Evolutionary conservation across 1,140 invertebrate genomes (phyloP).

Genomic region (Spodoptera frugiperda): DNA sequence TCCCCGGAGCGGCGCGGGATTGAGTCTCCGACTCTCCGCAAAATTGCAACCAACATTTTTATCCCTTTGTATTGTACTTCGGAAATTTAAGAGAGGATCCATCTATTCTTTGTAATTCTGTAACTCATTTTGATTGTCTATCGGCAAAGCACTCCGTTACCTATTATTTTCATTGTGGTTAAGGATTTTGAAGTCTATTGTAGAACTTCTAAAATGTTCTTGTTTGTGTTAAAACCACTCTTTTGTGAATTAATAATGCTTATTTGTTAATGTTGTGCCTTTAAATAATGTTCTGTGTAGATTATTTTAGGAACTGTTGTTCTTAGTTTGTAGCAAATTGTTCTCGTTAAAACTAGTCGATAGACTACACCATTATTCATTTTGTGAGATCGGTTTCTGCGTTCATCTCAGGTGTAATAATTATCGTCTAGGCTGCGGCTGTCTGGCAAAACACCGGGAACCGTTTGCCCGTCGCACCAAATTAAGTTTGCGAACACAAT

Average conservation of each 20-base stretch:
- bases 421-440: slow-evolving; percentile 43
- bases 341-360: background rate
- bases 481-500: slow-evolving; percentile 66
- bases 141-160: slow-evolving; percentile 58
- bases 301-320: background rate
- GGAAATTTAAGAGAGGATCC: slow-evolving; percentile 74
- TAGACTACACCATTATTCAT: background rate
- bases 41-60: slow-evolving; percentile 82
- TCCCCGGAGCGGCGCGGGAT: slow-evolving; percentile 75
- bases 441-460: slow-evolving; percentile 49
- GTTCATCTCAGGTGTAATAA: slow-evolving; percentile 19
- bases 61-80: slow-evolving; percentile 80
- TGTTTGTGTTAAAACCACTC: slow-evolving; percentile 41
- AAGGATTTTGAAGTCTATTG: slow-evolving; percentile 49
- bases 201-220: slow-evolving; percentile 55
- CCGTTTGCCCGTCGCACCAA: slow-evolving; percentile 53
- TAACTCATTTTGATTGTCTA: slow-evolving; percentile 73
- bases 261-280: background rate
- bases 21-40: slow-evolving; percentile 72
- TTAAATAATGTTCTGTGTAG: background rate
- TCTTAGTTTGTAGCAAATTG: background rate
- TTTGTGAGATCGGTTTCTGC: background rate
- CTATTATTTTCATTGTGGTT: slow-evolving; percentile 55
- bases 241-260: slow-evolving; percentile 38
- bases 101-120: slow-evolving; percentile 76